These are phyloP conservation scores for Metellina segmentata DNA, from an alignment of 2,888 invertebrate genomes.

Conservation along the genomic window DNA sequence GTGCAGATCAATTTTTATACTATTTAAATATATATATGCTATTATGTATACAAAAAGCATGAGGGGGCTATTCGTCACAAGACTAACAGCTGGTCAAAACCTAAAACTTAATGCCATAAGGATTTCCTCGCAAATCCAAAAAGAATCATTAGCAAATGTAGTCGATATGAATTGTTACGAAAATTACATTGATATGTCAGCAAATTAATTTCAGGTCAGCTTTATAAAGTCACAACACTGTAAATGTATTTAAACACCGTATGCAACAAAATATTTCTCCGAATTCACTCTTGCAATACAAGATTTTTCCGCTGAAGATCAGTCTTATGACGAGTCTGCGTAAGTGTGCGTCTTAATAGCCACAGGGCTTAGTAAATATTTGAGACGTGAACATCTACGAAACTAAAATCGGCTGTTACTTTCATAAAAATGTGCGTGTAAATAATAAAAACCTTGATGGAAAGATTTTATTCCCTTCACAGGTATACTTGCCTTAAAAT, in stretches of 20 bases:
- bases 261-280: not conserved
- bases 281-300: not conserved
- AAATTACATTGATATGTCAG: not conserved
- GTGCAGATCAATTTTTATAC: not conserved
- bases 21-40: not conserved
- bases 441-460: not conserved
- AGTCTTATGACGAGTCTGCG: not conserved
- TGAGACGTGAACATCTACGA: not conserved
- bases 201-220: not conserved
- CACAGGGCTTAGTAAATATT: not conserved
- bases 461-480: not conserved
- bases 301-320: not conserved
- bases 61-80: not conserved
- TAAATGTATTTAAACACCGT: not conserved
- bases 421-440: not conserved
- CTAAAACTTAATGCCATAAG: not conserved
- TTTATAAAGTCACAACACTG: not conserved
- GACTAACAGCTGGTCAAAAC: not conserved
- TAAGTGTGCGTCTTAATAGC: conserved; percentile 1
- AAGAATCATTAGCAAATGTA: not conserved
- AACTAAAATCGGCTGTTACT: not conserved
- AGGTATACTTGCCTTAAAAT: not conserved
- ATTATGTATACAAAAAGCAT: not conserved
- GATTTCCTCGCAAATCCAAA: not conserved
- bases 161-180: not conserved